These are phyloP conservation scores for Thermophis baileyi DNA, from an alignment of 2,113 vertebrate species.

Conservation along the genomic window DNA sequence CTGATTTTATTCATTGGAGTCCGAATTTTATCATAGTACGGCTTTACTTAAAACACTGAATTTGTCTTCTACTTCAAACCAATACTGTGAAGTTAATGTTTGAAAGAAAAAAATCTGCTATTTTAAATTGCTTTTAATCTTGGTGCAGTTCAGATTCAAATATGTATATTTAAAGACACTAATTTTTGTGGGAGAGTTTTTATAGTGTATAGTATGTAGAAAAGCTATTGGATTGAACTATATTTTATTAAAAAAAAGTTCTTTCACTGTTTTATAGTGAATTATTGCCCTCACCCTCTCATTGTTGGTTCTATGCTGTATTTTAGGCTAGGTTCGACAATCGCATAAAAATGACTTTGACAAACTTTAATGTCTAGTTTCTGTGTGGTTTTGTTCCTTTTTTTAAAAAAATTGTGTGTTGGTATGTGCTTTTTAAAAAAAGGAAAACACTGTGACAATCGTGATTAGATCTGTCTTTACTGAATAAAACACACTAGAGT, in stretches of 20 bases:
- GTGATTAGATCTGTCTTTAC: conserved; percentile 66
- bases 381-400: conserved; percentile 41
- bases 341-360: conserved; percentile 62
- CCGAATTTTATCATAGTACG: conserved; percentile 23
- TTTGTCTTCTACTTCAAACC: conserved; percentile 61
- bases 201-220: conserved; percentile 73
- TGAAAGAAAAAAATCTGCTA: conserved; percentile 51
- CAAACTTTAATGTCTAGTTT: conserved; percentile 48
- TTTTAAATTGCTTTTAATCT: conserved; percentile 60
- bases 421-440: conserved; percentile 50
- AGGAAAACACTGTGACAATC: conserved; percentile 54
- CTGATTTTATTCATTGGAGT: conserved; percentile 2
- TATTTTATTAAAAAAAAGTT: conserved; percentile 74
- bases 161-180: conserved; percentile 65
- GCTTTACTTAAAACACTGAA: conserved; percentile 68
- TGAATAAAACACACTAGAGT: conserved; percentile 71
- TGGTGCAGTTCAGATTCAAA: conserved; percentile 57
- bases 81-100: conserved; percentile 71
- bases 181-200: conserved; percentile 60
- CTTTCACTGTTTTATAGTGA: conserved; percentile 75
- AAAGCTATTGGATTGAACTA: conserved; percentile 73
- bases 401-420: conserved; percentile 53
- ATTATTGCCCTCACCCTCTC: conserved; percentile 56
- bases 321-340: conserved; percentile 64
- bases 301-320: conserved; percentile 62